phyloP scores from a whole-genome alignment of 2,797 vertebrate genomes.

The Myotis myotis region DNA sequence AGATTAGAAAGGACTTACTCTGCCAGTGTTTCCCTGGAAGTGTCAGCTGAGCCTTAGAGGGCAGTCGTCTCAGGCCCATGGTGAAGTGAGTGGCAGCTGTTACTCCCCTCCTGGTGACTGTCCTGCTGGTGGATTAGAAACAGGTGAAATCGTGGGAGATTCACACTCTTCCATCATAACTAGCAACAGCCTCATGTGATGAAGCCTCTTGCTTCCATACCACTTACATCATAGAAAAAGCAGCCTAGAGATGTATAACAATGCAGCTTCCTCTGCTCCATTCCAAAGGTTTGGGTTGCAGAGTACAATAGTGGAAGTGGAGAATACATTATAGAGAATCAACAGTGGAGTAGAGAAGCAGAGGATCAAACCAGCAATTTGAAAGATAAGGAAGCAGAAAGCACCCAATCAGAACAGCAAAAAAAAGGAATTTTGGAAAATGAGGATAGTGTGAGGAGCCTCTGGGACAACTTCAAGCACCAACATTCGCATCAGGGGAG shows the following conservation, averaged over 20 bases:
- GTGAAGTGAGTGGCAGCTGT: too few species aligned
- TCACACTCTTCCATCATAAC: neutral
- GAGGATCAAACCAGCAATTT: neutral
- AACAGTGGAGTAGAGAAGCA: neutral
- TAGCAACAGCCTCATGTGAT: neutral
- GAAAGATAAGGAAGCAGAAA: neutral
- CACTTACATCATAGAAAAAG: neutral
- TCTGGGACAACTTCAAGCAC: neutral
- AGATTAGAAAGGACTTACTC: neutral
- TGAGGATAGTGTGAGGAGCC: neutral
- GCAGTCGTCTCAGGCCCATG: neutral
- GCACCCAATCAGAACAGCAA: neutral
- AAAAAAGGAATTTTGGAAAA: too few species aligned
- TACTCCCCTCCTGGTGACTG: neutral
- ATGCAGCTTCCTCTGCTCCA: neutral
- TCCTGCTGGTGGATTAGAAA: neutral
- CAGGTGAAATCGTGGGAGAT: neutral
- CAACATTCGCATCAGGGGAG: neutral
- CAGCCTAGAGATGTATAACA: neutral
- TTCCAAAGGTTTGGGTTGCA: neutral
- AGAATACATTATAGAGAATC: neutral
- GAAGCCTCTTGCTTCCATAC: neutral
- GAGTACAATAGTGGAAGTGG: neutral
- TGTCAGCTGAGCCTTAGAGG: neutral
- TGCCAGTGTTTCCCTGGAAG: neutral